A percentile compares a stretch with the other conserved stretches of the same genome.
Conservation (phyloP, 2,113 vertebrate species). For the Hiodon alosoides region DNA sequence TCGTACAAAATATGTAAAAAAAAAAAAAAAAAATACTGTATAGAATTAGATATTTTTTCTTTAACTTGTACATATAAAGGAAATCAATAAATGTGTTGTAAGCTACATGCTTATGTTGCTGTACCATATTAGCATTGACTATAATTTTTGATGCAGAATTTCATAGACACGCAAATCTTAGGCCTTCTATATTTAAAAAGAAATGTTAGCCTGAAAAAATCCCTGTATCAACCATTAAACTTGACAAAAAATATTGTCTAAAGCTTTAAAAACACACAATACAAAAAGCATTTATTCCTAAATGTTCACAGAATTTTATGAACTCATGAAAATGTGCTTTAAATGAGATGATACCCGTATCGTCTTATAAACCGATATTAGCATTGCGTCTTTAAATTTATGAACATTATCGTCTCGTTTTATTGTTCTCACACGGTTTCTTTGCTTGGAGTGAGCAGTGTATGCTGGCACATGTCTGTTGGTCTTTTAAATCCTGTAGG, state of each 20-base stretch:
- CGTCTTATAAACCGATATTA: too few species aligned
- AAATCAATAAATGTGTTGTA: slow-evolving; percentile 67
- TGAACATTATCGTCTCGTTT: too few species aligned
- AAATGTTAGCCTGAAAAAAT: neutral
- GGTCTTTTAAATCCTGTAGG: too few species aligned
- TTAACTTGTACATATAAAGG: slow-evolving; percentile 73
- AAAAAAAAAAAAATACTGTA: slow-evolving; percentile 55
- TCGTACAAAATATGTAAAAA: slow-evolving; percentile 51
- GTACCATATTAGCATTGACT: slow-evolving; percentile 74
- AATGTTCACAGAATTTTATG: neutral
- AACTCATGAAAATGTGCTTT: neutral
- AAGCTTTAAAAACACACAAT: neutral
- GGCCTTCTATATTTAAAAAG: slow-evolving; percentile 25
- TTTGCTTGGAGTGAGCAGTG: too few species aligned
- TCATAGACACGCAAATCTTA: slow-evolving; percentile 74
- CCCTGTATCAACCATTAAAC: neutral
- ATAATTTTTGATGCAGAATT: slow-evolving; percentile 72
- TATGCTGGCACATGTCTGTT: too few species aligned
- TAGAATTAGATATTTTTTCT: slow-evolving; percentile 71
- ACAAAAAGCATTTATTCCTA: neutral
- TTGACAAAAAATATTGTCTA: slow-evolving; percentile 5
- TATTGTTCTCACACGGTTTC: too few species aligned
- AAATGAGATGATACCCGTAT: too few species aligned
- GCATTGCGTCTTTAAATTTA: too few species aligned
- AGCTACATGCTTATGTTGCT: slow-evolving; percentile 53